Evolutionary conservation across 2,113 vertebrate genomes (phyloP).

Genomic region (Macrotis lagotis): DNA sequence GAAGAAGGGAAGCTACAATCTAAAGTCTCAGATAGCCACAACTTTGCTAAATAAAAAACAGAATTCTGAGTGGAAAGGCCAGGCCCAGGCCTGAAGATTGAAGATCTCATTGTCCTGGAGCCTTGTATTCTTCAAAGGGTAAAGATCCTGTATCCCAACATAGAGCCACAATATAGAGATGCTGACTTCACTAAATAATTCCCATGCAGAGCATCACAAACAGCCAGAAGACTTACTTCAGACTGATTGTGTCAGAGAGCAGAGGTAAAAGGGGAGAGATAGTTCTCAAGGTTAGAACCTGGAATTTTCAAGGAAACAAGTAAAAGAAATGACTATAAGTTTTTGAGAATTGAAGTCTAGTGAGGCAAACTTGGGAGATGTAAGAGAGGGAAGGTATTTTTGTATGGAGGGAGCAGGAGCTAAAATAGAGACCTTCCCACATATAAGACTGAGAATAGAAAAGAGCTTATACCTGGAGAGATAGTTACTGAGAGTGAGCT

Average conservation of each 20-base stretch:
- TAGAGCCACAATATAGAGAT: not conserved
- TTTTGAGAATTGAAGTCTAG: not conserved
- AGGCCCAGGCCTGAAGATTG: not conserved
- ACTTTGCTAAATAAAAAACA: not conserved
- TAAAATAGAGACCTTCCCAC: not conserved
- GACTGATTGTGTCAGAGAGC: too few species aligned
- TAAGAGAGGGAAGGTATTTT: not conserved
- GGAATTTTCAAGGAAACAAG: not conserved
- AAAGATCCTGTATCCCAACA: not conserved
- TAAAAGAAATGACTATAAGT: too few species aligned
- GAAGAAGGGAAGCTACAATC: not conserved
- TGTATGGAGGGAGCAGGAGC: not conserved
- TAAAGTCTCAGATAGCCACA: not conserved
- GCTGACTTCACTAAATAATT: not conserved
- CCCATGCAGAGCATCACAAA: not conserved
- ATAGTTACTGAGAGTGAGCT: not conserved
- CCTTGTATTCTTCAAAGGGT: not conserved
- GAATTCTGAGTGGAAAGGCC: not conserved
- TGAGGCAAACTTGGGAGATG: not conserved
- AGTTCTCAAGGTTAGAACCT: not conserved
- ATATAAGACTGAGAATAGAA: not conserved
- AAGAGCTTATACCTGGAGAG: too few species aligned
- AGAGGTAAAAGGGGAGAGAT: not conserved
- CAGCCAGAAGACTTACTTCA: not conserved
- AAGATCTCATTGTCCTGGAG: not conserved